These are phyloP conservation scores for Aphaenogaster ashmeadi DNA, from an alignment of 1,140 invertebrate species.

Conservation along the genomic window DNA sequence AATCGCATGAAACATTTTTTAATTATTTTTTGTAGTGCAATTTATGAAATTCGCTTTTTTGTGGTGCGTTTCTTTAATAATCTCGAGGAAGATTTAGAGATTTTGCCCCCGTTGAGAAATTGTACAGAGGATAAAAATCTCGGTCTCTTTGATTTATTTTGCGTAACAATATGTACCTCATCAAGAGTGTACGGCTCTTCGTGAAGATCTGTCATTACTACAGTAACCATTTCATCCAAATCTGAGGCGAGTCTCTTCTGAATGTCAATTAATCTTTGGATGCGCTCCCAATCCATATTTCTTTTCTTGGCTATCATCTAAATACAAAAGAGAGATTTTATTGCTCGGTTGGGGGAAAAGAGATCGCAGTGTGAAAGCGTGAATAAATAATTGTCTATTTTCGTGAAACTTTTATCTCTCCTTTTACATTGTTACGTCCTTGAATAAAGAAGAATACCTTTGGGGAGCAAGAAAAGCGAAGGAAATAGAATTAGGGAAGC, in stretches of 20 bases:
- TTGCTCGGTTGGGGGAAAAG: not conserved
- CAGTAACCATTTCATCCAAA: constrained; percentile 90
- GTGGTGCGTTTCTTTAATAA: not conserved
- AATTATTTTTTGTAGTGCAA: not conserved
- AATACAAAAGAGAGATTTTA: constrained; percentile 41
- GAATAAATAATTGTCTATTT: not conserved
- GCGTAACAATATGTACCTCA: constrained; percentile 88
- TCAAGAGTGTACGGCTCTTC: constrained; percentile 91
- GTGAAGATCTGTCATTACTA: constrained; percentile 90
- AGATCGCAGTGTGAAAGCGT: not conserved
- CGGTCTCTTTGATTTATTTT: constrained; percentile 26
- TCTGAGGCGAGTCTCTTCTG: constrained; percentile 89
- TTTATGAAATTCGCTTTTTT: not conserved
- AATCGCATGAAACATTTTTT: not conserved
- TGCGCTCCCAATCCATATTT: constrained; percentile 89
- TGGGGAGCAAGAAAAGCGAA: not conserved
- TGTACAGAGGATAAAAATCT: not conserved
- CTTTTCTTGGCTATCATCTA: constrained; percentile 91
- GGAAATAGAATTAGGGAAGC: constrained; percentile 26
- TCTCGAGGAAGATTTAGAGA: not conserved
- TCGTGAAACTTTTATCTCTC: not conserved
- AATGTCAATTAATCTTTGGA: constrained; percentile 90
- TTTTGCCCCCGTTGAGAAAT: not conserved
- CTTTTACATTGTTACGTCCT: not conserved
- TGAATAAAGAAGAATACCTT: not conserved